These are phyloP conservation scores for Hetaerina americana DNA, from an alignment of 1,140 invertebrate genomes.

Conservation along the genomic window DNA sequence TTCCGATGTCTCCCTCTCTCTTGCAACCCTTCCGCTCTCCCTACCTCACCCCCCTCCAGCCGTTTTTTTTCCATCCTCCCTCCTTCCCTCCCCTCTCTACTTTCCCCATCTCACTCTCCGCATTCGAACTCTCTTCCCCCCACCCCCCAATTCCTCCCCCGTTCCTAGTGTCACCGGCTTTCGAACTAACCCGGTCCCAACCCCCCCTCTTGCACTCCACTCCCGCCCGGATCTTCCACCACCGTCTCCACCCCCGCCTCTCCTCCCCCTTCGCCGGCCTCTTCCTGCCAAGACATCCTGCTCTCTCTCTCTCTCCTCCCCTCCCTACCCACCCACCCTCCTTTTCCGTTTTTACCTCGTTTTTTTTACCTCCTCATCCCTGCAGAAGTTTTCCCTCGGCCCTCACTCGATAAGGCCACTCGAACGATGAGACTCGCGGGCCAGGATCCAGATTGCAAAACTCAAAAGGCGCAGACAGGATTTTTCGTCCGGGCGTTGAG, in stretches of 20 bases:
- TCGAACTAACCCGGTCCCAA: background rate
- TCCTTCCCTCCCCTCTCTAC: background rate
- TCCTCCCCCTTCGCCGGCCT: background rate
- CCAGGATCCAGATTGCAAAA: no score
- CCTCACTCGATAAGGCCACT: no score
- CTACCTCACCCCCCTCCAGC: background rate
- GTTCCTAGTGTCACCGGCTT: background rate
- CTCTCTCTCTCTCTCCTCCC: no score
- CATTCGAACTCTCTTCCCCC: background rate
- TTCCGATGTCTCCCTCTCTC: background rate
- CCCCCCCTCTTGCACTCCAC: background rate
- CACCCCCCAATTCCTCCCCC: background rate
- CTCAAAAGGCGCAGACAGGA: no score
- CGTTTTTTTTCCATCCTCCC: background rate
- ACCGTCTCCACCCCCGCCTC: background rate
- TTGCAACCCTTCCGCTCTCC: background rate
- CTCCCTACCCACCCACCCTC: no score
- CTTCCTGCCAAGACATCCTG: no score
- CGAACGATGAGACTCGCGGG: no score
- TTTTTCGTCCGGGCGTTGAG: no score
- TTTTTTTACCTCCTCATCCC: no score
- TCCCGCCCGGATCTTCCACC: background rate
- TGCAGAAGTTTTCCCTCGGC: no score
- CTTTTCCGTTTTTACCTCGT: no score
- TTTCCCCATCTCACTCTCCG: background rate